Evolutionary conservation across 2,797 vertebrate genomes (phyloP), one percentile per base, ranked within the genome.

Genomic region (Trematomus bernacchii): DNA sequence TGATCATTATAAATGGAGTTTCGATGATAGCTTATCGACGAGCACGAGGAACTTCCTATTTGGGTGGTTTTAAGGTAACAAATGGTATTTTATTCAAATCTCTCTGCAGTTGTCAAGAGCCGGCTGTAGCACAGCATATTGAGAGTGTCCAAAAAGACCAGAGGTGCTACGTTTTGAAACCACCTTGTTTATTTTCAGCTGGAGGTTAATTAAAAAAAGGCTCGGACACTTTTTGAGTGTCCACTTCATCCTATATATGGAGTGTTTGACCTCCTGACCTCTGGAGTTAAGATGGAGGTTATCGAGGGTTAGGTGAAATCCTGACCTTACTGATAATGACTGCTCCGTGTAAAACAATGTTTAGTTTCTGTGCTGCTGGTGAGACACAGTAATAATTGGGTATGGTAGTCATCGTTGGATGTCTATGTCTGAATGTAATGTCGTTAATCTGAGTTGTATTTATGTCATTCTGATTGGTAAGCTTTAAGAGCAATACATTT

Each of bases 171-270:
- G 63, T 62, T 80, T 68, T 13, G 63, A 44, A 82, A 61, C 42
- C 11, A 14, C n/a, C 30, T 77, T n/a, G 23, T 80, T 55, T 54
- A 59, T 54, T 74, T 75, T 40, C 40, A 44, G 50, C 2, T 6
- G 19, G 42, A 46, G 54, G 19, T 42, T 83, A 58, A 85, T 82
- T 82, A 69, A 78, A 89, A 37, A 37, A 82, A 61, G 6, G 33
- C 64, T 73, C 3, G 0, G 27, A 18, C 43, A 48, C 33, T 58
- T 64, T 65, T 1, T 42, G 61, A 81, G 75, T 59, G 54, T 60
- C 64, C 66, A 74, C 60, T 46, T 75, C 57, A 69, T 69, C 44
- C 62, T 37, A 8, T 23, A 15, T 46, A 11, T 73, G 65, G 18
- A 72, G 63, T 59, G 70, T 63, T 74, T 77, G 64, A 66, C 64